Conservation (phyloP, 2,888 invertebrate species). For the Nomada hirtipes region DNA sequence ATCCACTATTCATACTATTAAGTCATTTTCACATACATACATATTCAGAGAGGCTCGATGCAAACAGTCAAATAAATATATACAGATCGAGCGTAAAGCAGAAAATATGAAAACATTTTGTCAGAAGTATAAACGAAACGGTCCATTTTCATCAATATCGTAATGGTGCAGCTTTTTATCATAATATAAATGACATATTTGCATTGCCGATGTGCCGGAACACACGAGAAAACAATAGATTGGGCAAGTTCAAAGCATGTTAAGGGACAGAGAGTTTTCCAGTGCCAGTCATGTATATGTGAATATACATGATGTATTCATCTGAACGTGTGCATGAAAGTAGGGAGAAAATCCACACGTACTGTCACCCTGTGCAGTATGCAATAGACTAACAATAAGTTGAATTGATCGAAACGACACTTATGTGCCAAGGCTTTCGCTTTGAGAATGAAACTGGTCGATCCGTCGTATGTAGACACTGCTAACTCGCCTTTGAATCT, state of each 20-base stretch:
- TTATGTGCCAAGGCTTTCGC: constrained; percentile 55
- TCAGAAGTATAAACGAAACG: background rate
- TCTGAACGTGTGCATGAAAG: background rate
- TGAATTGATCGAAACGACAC: constrained; percentile 65
- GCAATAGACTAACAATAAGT: constrained; percentile 43
- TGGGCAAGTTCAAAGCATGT: constrained; percentile 2
- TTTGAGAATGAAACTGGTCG: constrained; percentile 63
- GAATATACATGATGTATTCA: background rate
- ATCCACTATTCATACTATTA: too few relatives aligned
- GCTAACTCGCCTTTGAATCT: constrained; percentile 57
- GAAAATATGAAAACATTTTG: background rate
- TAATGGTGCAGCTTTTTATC: background rate
- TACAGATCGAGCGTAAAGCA: background rate
- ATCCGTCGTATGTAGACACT: constrained; percentile 58
- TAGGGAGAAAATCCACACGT: constrained; percentile 44
- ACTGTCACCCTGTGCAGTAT: constrained; percentile 45
- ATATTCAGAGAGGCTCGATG: background rate
- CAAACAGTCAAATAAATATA: background rate
- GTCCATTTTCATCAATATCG: constrained; percentile 1
- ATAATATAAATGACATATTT: background rate
- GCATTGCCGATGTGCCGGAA: background rate
- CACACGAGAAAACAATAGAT: background rate
- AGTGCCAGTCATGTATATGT: background rate
- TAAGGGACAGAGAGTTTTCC: constrained; percentile 24
- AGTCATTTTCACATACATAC: too few relatives aligned